Percentiles rank a stretch among this genome's conserved stretches.
Conservation (phyloP, 2,888 invertebrate species). For the Bembecia ichneumoniformis region DNA sequence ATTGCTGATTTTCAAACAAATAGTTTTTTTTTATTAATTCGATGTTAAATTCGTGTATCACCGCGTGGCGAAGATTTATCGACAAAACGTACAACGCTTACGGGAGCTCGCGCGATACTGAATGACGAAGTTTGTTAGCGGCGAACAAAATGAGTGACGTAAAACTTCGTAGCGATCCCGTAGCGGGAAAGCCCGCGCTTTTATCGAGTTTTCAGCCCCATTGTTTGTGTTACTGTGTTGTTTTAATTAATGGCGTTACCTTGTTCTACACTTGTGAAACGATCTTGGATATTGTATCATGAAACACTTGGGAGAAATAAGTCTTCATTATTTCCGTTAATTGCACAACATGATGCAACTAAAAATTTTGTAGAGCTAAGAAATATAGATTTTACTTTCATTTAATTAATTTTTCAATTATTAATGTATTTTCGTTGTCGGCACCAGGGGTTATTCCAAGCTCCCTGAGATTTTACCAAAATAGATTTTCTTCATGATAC, state of each 20-base stretch:
- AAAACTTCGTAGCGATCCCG: conserved; percentile 17
- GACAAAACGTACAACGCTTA: background rate
- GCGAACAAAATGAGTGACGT: background rate
- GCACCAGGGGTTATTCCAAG: too few relatives aligned
- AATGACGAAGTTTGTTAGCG: conserved; percentile 13
- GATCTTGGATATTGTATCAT: background rate
- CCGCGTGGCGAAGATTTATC: conserved; percentile 25
- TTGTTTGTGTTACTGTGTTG: background rate
- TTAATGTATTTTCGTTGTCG: too few relatives aligned
- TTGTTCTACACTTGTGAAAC: background rate
- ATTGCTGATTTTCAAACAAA: conserved; percentile 3
- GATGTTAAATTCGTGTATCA: conserved; percentile 45
- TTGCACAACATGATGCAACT: background rate
- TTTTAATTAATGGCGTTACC: conserved; percentile 2
- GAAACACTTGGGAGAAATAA: background rate
- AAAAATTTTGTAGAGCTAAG: too few relatives aligned
- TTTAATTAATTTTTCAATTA: too few relatives aligned
- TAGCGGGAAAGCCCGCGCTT: conserved; percentile 35
- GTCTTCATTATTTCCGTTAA: background rate
- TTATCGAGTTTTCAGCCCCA: conserved; percentile 30
- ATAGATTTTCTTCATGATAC: too few relatives aligned
- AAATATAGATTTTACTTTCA: too few relatives aligned
- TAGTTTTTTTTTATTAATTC: conserved; percentile 37
- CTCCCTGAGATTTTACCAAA: too few relatives aligned
- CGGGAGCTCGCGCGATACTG: conserved; percentile 44